Evolutionary conservation across 2,113 vertebrate genomes (phyloP).

Genomic region (Neodontobutis hainanensis): DNA sequence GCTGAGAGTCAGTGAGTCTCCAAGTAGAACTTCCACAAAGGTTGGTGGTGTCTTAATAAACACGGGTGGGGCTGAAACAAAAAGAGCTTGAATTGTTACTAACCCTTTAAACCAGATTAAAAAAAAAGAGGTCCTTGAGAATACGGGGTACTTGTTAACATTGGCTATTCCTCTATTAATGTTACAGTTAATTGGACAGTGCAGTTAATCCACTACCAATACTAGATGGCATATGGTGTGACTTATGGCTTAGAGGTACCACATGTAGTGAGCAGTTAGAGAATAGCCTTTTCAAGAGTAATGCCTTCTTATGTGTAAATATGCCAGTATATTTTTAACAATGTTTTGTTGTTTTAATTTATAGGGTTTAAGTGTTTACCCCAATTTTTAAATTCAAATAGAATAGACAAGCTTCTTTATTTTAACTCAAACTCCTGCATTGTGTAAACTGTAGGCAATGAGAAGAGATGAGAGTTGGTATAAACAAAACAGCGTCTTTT

Average conservation of each 20-base stretch:
- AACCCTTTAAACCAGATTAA: neutral
- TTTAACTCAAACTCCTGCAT: slow-evolving; percentile 3
- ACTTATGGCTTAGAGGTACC: slow-evolving; percentile 9
- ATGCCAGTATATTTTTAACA: too few relatives aligned
- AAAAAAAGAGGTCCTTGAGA: neutral
- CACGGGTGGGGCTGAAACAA: slow-evolving; percentile 84
- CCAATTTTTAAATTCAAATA: slow-evolving; percentile 2
- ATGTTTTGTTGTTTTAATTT: too few relatives aligned
- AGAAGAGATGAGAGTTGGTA: slow-evolving; percentile 14
- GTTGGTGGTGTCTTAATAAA: slow-evolving; percentile 88
- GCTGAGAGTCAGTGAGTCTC: slow-evolving; percentile 82
- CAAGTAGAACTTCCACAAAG: slow-evolving; percentile 85
- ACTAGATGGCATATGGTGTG: neutral
- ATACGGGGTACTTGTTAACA: neutral
- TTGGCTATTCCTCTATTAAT: neutral
- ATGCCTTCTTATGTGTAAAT: too few relatives aligned
- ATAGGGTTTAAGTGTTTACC: slow-evolving; percentile 15
- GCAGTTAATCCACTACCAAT: neutral
- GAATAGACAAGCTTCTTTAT: too few relatives aligned
- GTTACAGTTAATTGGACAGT: neutral
- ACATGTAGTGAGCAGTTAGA: slow-evolving; percentile 7
- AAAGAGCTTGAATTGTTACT: slow-evolving; percentile 1
- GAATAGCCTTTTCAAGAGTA: too few relatives aligned
- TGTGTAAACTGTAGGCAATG: slow-evolving; percentile 15
- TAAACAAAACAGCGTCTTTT: slow-evolving; percentile 5